Evolutionary conservation across 1,140 invertebrate genomes (phyloP).

Genomic region (Cephus cinctus): DNA sequence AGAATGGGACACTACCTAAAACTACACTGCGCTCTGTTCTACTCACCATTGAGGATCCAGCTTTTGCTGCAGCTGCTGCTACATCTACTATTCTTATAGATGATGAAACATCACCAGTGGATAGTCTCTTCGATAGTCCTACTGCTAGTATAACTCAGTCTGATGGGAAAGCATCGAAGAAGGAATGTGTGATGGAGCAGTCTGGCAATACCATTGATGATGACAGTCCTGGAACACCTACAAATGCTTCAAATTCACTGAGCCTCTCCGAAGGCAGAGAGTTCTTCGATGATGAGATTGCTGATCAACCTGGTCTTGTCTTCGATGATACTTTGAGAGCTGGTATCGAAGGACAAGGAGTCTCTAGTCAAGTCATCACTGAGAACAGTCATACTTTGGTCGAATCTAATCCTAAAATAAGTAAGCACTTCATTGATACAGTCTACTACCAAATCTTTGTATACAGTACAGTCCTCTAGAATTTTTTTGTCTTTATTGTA

Average conservation of each 20-base stretch:
- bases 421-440: too few relatives aligned
- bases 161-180: slow-evolving; percentile 38
- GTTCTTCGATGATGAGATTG: slow-evolving; percentile 86
- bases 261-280: slow-evolving; percentile 70
- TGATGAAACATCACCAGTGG: slow-evolving; percentile 78
- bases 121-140: slow-evolving; percentile 72
- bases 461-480: too few relatives aligned
- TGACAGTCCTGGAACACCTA: slow-evolving; percentile 71
- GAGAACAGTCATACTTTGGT: slow-evolving; percentile 46
- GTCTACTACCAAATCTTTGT: too few relatives aligned
- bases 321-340: slow-evolving; percentile 64
- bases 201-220: slow-evolving; percentile 47
- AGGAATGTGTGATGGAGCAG: slow-evolving; percentile 50
- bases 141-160: slow-evolving; percentile 57
- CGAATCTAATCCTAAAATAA: slow-evolving; percentile 38
- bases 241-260: slow-evolving; percentile 73
- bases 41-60: slow-evolving; percentile 69
- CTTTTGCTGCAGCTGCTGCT: slow-evolving; percentile 72
- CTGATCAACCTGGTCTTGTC: slow-evolving; percentile 81
- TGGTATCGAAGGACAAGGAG: slow-evolving; percentile 31
- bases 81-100: slow-evolving; percentile 68
- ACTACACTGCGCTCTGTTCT: slow-evolving; percentile 47
- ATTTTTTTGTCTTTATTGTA: too few relatives aligned
- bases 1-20: slow-evolving; percentile 41
- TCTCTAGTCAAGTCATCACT: slow-evolving; percentile 37